Evolutionary conservation across 2,797 vertebrate species (phyloP).

Genomic region (Scolopax rusticola): DNA sequence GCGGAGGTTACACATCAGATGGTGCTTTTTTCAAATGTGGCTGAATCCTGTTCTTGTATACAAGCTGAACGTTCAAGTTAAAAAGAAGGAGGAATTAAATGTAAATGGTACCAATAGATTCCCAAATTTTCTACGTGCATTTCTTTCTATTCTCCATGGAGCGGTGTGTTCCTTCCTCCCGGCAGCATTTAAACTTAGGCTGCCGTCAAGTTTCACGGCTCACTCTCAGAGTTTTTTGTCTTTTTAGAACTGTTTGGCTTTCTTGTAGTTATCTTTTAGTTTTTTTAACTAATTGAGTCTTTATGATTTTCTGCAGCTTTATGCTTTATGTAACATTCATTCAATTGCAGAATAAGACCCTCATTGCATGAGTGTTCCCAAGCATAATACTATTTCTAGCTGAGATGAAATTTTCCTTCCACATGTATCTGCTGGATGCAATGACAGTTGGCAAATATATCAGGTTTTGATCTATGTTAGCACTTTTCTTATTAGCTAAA

Average conservation of each 20-base stretch:
- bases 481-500: not conserved
- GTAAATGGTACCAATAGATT: not conserved
- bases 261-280: not conserved
- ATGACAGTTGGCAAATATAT: not conserved
- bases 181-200: not conserved
- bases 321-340: not conserved
- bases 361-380: accelerated
- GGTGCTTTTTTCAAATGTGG: not conserved
- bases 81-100: not conserved
- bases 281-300: not conserved
- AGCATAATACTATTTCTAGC: not conserved
- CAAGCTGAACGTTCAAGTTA: not conserved
- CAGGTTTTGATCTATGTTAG: not conserved
- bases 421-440: not conserved
- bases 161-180: not conserved
- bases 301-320: not conserved
- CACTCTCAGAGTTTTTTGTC: not conserved
- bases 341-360: not conserved
- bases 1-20: not conserved
- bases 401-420: not conserved
- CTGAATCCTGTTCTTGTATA: not conserved
- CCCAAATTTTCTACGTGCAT: not conserved
- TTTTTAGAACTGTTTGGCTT: not conserved
- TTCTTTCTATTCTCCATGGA: not conserved
- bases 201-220: not conserved